Evolutionary conservation across 2,888 invertebrate species (phyloP).

Genomic region (Caradrina clavipalpis): DNA sequence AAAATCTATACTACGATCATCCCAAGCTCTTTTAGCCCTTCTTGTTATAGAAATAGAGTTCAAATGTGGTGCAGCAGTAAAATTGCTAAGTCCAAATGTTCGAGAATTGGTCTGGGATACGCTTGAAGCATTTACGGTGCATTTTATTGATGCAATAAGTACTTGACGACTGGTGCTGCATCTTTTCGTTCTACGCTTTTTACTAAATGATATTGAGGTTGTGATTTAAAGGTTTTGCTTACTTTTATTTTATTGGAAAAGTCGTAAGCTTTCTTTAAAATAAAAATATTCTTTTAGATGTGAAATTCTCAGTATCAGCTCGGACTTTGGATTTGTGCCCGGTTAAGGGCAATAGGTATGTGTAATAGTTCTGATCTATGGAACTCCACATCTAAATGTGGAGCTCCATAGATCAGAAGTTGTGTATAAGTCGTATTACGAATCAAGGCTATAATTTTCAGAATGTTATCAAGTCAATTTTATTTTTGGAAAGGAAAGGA

Average conservation of each 20-base stretch:
- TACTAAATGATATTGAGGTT: slow-evolving; percentile 43
- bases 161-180: slow-evolving; percentile 70
- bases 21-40: slow-evolving; percentile 50
- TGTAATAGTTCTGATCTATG: no score
- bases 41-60: slow-evolving; percentile 27
- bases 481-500: no score
- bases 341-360: no score
- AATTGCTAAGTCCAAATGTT: slow-evolving; percentile 61
- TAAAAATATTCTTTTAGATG: no score
- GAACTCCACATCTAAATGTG: no score
- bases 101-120: slow-evolving; percentile 75
- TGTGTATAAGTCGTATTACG: background rate
- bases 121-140: slow-evolving; percentile 78
- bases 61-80: background rate
- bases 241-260: slow-evolving; percentile 19
- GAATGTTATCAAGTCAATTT: no score
- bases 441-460: no score
- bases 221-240: slow-evolving; percentile 33
- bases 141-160: slow-evolving; percentile 86
- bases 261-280: background rate
- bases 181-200: slow-evolving; percentile 45
- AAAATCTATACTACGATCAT: slow-evolving; percentile 26
- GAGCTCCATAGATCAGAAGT: no score
- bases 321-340: no score
- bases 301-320: no score